A percentile compares a stretch with the other conserved stretches of the same genome.
Evolutionary conservation across 2,888 invertebrate genomes (phyloP).

Genomic region (Lydus trimaculatus): DNA sequence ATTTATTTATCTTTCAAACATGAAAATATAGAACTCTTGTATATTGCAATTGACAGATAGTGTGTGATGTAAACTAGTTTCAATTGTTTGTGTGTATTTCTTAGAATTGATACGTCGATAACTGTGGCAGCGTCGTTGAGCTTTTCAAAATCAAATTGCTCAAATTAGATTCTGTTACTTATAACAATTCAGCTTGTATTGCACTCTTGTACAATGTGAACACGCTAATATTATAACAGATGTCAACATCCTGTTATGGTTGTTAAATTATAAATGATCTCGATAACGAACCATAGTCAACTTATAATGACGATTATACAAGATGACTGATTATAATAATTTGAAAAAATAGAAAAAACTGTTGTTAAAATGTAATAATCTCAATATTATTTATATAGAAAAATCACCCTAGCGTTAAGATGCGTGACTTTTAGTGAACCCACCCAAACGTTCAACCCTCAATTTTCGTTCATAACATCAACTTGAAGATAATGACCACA

Average conservation of each 20-base stretch:
- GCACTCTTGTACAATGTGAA: too few species aligned
- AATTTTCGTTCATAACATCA: background rate
- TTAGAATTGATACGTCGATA: too few species aligned
- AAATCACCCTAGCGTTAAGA: slow-evolving; percentile 26
- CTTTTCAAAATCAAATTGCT: too few species aligned
- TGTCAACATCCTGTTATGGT: background rate
- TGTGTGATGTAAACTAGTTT: too few species aligned
- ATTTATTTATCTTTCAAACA: too few species aligned
- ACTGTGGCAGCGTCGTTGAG: too few species aligned
- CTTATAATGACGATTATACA: too few species aligned
- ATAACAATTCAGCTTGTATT: too few species aligned
- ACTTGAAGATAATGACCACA: background rate
- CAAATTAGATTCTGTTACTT: too few species aligned
- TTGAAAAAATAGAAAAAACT: background rate
- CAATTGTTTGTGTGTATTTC: too few species aligned
- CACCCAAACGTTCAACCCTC: slow-evolving; percentile 18
- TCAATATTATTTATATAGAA: background rate
- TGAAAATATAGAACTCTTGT: too few species aligned
- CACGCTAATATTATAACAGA: background rate
- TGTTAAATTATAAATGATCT: background rate
- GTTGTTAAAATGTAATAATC: background rate
- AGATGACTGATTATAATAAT: background rate
- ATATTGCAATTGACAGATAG: too few species aligned
- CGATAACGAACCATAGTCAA: background rate
- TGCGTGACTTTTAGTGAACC: slow-evolving; percentile 5